Evolutionary conservation across 2,113 vertebrate genomes (phyloP).

Genomic region (Tor tambroides): DNA sequence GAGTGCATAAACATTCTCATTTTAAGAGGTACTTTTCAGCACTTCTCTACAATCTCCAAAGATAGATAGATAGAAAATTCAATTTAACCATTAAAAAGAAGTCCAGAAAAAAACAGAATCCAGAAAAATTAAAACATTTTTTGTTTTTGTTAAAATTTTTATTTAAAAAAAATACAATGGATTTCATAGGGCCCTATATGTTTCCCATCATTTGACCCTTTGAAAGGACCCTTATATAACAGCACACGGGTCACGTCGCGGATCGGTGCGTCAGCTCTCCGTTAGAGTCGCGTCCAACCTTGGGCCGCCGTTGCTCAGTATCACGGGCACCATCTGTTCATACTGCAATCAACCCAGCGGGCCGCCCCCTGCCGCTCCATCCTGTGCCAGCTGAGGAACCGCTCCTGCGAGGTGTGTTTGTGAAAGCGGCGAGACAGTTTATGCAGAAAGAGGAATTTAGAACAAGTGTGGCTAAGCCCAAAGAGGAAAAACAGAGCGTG

Average conservation of each 20-base stretch:
- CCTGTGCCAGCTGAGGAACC: slow-evolving; percentile 45
- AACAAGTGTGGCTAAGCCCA: slow-evolving; percentile 10
- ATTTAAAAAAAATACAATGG: no score
- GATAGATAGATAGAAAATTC: no score
- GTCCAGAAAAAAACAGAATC: no score
- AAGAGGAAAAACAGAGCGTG: slow-evolving; percentile 3
- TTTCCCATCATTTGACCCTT: neutral
- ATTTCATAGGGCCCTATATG: no score
- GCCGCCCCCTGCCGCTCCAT: slow-evolving; percentile 15
- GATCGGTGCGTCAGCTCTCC: neutral
- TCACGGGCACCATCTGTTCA: slow-evolving; percentile 56
- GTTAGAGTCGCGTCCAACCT: slow-evolving; percentile 13
- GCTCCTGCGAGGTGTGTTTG: slow-evolving; percentile 41
- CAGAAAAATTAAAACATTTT: no score
- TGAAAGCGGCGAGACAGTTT: slow-evolving; percentile 21
- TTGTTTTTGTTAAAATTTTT: no score
- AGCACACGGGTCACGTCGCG: neutral
- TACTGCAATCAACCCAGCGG: slow-evolving; percentile 37
- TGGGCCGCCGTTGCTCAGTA: slow-evolving; percentile 32
- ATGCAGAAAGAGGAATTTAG: slow-evolving; percentile 37
- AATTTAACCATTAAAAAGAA: no score
- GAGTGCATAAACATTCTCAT: no score
- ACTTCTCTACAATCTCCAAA: no score
- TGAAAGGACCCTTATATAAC: slow-evolving; percentile 12
- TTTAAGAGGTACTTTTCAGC: no score